These are phyloP conservation scores for Solea senegalensis DNA, from an alignment of 2,113 vertebrate genomes.

Conservation along the genomic window DNA sequence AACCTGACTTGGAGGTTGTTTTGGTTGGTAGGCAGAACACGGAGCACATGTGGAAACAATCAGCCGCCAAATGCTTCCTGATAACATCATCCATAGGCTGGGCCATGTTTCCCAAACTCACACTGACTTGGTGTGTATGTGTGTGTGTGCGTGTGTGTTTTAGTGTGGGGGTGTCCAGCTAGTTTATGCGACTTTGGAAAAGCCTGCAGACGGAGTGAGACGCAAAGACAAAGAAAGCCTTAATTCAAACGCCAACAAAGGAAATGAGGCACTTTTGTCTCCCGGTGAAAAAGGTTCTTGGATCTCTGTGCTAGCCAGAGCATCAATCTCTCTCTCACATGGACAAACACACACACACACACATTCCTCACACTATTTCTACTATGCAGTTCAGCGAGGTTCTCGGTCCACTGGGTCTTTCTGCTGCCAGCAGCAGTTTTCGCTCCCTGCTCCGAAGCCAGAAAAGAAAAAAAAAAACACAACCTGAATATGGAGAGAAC, in stretches of 20 bases:
- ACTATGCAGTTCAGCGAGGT: constrained; percentile 41
- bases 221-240: constrained; percentile 36
- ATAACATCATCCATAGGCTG: constrained; percentile 78
- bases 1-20: constrained; percentile 58
- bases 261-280: constrained; percentile 27
- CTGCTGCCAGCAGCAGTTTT: constrained; percentile 45
- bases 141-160: constrained; percentile 25
- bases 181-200: constrained; percentile 42
- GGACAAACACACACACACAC: constrained; percentile 27
- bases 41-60: constrained; percentile 83
- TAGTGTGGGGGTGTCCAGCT: constrained; percentile 22
- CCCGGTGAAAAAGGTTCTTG: constrained; percentile 29
- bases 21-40: constrained; percentile 58
- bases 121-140: constrained; percentile 27
- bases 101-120: constrained; percentile 62
- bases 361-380: constrained; percentile 58
- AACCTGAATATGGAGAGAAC: neutral
- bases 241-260: constrained; percentile 32
- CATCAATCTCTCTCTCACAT: constrained; percentile 16
- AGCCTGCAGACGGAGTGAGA: constrained; percentile 12
- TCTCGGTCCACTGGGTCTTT: constrained; percentile 55
- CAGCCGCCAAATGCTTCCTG: constrained; percentile 73
- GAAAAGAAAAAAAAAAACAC: constrained; percentile 4
- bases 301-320: constrained; percentile 11
- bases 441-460: constrained; percentile 30